Evolutionary conservation across 2,113 vertebrate genomes (phyloP).

Genomic region (Procapra przewalskii): DNA sequence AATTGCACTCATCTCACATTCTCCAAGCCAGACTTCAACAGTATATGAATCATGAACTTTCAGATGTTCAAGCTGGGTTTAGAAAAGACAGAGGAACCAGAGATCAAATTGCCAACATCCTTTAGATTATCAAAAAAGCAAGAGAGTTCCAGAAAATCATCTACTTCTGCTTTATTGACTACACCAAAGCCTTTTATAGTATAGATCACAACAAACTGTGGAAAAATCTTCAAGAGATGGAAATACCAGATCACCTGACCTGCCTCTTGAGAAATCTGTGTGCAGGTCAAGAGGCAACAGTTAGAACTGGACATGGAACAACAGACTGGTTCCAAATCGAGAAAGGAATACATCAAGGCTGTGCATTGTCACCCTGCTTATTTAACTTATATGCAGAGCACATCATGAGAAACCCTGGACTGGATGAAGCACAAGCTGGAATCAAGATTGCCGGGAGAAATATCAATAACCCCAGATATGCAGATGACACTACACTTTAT

Average conservation of each 20-base stretch:
- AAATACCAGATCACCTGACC: not conserved
- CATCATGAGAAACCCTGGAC: not conserved
- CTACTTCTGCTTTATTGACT: no score
- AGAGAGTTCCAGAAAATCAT: no score
- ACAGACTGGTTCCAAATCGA: not conserved
- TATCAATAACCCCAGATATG: not conserved
- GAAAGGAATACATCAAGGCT: not conserved
- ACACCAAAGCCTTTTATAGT: no score
- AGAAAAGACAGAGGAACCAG: no score
- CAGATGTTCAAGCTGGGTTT: no score
- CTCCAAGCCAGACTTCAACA: no score
- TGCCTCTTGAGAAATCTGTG: not conserved
- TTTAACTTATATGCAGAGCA: not conserved
- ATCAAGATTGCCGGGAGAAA: not conserved
- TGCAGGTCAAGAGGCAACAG: not conserved
- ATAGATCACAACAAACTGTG: no score
- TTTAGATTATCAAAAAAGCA: fast-evolving
- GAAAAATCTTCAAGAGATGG: no score
- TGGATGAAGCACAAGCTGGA: not conserved
- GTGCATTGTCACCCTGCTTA: not conserved
- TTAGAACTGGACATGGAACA: not conserved
- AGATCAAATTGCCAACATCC: no score
- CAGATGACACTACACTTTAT: not conserved
- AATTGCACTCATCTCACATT: no score
- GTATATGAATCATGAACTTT: no score